Evolutionary conservation across 2,888 invertebrate genomes (phyloP), one percentile per base, ranked within the genome.

Genomic region (Thereva nobilitata): DNA sequence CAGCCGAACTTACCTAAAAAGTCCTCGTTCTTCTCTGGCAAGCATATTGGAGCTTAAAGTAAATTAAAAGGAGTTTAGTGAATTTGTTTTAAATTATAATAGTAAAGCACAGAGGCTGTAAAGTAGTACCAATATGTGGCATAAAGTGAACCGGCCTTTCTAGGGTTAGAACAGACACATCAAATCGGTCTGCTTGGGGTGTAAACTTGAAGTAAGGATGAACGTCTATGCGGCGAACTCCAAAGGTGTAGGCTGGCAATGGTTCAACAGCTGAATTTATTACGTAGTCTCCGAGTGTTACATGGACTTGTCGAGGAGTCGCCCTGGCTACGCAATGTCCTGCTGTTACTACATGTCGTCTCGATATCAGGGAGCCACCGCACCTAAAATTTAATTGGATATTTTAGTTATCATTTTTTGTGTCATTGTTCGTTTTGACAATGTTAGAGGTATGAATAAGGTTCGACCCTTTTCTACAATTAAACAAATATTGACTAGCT

Each of bases 251-350:
- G 0, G 95, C 94, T 0, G 94, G 94, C 66, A 95, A 82, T 0
- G 94, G 92, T 77, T 95, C 95, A 4, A 92, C 90, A 0, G 95
- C 94, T 0, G 94, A 94, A 81, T 95, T 95, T 76, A 95, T 93
- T 74, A 95, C 93, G 83, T 95, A 95, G 80, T 95, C 95, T 2
- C 95, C 81, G 52, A 81, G 73, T 0, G 95, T 95, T 63, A 95
- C 95, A 74, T 94, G 92, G 6, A 95, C 94, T 82, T 95, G 94
- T 64, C 92, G 86, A 0, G 95, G 93, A 69, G 91, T 89, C 54
- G 94, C 93, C 74, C 94, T 88, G 59, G 95, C 95, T 37, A 95
- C 95, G 79, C 95, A 96, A 79, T 95, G 95, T 0, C 95, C 95
- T 4, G 95, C 95, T 3, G 95, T 95, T 65, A 95, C 93, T 7